Evolutionary conservation across 2,113 vertebrate species (phyloP).

Genomic region (Hypanus sabinus): DNA sequence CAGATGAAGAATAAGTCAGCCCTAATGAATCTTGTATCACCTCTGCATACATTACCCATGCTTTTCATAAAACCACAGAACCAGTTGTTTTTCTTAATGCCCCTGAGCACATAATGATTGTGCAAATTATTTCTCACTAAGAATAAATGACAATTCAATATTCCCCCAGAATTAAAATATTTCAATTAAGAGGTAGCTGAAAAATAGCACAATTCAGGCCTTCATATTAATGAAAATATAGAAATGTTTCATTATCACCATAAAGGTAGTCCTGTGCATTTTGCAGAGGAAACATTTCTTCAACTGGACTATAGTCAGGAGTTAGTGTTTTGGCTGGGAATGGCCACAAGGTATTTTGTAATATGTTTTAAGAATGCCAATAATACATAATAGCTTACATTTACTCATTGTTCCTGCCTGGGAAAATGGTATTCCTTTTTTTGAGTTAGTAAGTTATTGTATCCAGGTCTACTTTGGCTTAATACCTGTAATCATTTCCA

Average conservation of each 20-base stretch:
- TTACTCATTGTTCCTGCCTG: too few relatives aligned
- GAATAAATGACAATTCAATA: background rate
- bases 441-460: too few relatives aligned
- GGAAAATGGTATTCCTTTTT: too few relatives aligned
- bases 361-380: background rate
- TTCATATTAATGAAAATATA: background rate
- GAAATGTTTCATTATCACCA: background rate
- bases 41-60: background rate
- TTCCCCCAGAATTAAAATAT: background rate
- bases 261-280: background rate
- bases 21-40: background rate
- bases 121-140: background rate
- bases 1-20: background rate
- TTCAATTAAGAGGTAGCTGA: background rate
- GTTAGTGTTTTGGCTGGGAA: background rate
- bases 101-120: background rate
- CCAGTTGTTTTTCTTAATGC: background rate
- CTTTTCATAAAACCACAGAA: background rate
- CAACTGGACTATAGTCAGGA: background rate
- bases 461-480: too few relatives aligned
- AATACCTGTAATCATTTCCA: too few relatives aligned
- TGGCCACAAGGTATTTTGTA: background rate
- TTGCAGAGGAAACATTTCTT: background rate
- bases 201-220: background rate
- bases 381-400: background rate